phyloP scores from a whole-genome alignment of 2,797 vertebrate genomes.

The Danio choprae region DNA sequence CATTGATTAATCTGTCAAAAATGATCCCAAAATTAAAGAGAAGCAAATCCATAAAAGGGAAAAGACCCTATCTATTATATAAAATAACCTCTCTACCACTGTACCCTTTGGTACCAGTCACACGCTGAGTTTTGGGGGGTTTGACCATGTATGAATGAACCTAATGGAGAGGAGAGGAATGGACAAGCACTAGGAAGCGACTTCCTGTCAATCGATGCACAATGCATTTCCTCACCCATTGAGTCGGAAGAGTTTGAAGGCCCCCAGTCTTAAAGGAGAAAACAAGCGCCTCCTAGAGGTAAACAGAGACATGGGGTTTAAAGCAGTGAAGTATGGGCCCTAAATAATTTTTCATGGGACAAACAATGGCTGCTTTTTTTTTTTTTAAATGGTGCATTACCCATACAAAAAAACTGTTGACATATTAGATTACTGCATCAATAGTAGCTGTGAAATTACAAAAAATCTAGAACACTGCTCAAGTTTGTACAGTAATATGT shows the following conservation, averaged over 20 bases:
- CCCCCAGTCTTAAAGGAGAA: slow-evolving; percentile 84
- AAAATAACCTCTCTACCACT: background rate
- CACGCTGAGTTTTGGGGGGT: background rate
- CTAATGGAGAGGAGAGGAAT: slow-evolving; percentile 38
- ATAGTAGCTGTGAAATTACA: too few species aligned
- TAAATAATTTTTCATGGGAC: slow-evolving; percentile 2
- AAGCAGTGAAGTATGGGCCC: slow-evolving; percentile 42
- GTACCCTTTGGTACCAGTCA: slow-evolving; percentile 2
- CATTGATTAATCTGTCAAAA: background rate
- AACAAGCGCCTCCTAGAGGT: slow-evolving; percentile 85
- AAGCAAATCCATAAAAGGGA: background rate
- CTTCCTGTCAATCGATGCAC: slow-evolving; percentile 66
- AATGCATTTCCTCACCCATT: slow-evolving; percentile 81
- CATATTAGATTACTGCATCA: too few species aligned
- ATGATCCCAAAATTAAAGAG: background rate
- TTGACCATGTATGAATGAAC: slow-evolving; percentile 23
- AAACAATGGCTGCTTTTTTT: slow-evolving; percentile 17
- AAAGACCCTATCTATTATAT: background rate
- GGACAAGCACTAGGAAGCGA: slow-evolving; percentile 41
- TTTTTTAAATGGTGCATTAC: slow-evolving; percentile 17
- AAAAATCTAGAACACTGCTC: too few species aligned
- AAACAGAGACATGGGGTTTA: slow-evolving; percentile 81
- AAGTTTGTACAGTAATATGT: too few species aligned
- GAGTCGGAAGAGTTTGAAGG: slow-evolving; percentile 81
- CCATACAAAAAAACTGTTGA: background rate